phyloP scores from a whole-genome alignment of 2,888 invertebrate genomes.

The Herminia tarsipennalis region DNA sequence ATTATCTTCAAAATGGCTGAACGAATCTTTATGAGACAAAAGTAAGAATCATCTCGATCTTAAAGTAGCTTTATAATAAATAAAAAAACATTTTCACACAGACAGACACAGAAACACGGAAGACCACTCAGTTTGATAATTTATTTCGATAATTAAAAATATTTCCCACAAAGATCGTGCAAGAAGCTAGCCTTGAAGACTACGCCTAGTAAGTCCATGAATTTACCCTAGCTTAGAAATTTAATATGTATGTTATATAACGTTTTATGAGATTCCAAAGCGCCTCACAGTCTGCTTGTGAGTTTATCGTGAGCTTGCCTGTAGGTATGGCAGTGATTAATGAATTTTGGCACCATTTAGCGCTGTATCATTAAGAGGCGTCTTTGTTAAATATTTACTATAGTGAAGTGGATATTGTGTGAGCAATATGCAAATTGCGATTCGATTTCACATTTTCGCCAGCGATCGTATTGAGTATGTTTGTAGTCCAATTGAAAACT shows the following conservation, averaged over 20 bases:
- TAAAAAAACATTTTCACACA: no score
- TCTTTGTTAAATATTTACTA: conserved; percentile 18
- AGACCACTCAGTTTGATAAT: no score
- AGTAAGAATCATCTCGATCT: no score
- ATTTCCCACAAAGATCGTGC: background rate
- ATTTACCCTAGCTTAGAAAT: background rate
- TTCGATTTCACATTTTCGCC: no score
- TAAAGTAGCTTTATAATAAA: no score
- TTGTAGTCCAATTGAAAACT: no score
- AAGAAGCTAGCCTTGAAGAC: background rate
- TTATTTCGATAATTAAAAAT: no score
- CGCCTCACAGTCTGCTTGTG: conserved; percentile 16
- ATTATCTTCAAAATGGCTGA: no score
- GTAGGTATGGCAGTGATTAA: conserved; percentile 32
- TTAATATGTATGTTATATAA: conserved; percentile 7
- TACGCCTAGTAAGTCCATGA: background rate
- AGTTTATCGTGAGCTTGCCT: conserved; percentile 15
- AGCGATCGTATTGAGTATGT: no score
- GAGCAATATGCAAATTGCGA: no score
- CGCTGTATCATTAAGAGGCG: conserved; percentile 21
- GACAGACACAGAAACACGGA: no score
- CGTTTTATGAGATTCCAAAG: conserved; percentile 20
- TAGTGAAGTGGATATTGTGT: conserved; percentile 1
- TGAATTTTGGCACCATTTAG: conserved; percentile 29
- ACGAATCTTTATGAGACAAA: no score